Evolutionary conservation across 35 echinoderm and acorn worm species (phyloP).

Genomic region (Stichopus chloronotus): DNA sequence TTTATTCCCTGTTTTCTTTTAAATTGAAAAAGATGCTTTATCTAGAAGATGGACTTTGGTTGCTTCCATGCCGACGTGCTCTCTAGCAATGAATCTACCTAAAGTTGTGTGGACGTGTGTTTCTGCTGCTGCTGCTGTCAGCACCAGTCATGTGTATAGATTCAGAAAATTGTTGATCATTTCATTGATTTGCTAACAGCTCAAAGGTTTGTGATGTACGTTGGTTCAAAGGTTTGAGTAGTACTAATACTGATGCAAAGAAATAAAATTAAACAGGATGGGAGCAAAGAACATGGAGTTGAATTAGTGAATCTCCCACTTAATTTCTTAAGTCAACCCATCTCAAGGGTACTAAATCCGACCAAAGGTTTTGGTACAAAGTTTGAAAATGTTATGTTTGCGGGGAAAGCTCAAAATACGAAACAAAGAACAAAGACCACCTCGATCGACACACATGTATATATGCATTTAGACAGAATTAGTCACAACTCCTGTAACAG

Average conservation of each 20-base stretch:
- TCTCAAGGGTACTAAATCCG: slow-evolving; percentile 59
- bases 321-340: slow-evolving; percentile 60
- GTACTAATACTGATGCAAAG: slow-evolving; percentile 9
- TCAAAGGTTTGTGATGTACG: slow-evolving; percentile 42
- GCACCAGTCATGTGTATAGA: background rate
- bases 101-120: too few species aligned
- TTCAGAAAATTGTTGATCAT: slow-evolving; percentile 30
- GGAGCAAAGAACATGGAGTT: slow-evolving; percentile 59
- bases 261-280: slow-evolving; percentile 52
- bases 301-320: slow-evolving; percentile 51
- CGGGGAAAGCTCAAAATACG: slow-evolving; percentile 35
- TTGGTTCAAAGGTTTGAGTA: slow-evolving; percentile 55
- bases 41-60: too few species aligned
- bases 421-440: slow-evolving; percentile 58
- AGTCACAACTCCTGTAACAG: slow-evolving; percentile 24
- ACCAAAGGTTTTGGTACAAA: slow-evolving; percentile 65
- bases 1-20: too few species aligned
- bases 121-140: too few species aligned
- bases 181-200: slow-evolving; percentile 27
- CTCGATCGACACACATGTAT: background rate
- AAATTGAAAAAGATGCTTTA: too few species aligned
- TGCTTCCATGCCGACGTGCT: too few species aligned
- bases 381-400: slow-evolving; percentile 60
- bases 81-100: too few species aligned
- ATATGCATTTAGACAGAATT: slow-evolving; percentile 40